These are phyloP conservation scores for Oedothorax gibbosus DNA, from an alignment of 1,140 invertebrate species.

Conservation along the genomic window DNA sequence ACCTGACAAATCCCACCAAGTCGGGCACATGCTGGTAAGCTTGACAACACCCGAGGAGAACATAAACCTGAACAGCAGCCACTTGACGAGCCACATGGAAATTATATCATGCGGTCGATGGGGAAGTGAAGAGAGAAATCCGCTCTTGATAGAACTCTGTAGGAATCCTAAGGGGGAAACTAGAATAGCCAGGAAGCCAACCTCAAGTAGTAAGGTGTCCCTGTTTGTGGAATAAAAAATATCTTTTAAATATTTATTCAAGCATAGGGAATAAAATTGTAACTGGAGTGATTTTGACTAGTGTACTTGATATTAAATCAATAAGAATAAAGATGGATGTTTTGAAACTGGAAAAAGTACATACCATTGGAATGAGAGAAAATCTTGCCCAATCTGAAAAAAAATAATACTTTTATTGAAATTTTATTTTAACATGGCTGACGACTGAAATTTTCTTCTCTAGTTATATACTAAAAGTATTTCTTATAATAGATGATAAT, in stretches of 20 bases:
- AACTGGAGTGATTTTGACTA: neutral
- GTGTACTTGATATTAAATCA: too few relatives aligned
- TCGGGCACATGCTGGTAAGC: constrained; percentile 79
- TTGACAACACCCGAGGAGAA: constrained; percentile 83
- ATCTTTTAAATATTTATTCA: too few relatives aligned
- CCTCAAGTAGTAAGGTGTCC: constrained; percentile 83
- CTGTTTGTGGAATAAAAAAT: constrained; percentile 67
- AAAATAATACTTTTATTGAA: constrained; percentile 44
- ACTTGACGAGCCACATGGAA: constrained; percentile 80
- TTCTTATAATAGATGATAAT: too few relatives aligned
- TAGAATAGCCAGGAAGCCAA: constrained; percentile 80
- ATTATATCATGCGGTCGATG: constrained; percentile 71
- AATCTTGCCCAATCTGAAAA: constrained; percentile 76
- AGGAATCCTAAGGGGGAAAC: constrained; percentile 76
- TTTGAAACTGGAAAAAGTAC: constrained; percentile 61
- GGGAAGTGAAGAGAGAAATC: constrained; percentile 48
- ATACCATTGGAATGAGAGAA: constrained; percentile 84
- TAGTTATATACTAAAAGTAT: too few relatives aligned
- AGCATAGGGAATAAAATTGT: neutral
- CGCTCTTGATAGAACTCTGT: constrained; percentile 28
- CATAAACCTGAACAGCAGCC: constrained; percentile 83
- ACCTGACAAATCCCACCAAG: constrained; percentile 87
- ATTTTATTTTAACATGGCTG: neutral
- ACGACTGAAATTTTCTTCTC: neutral
- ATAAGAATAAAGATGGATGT: too few relatives aligned